These are phyloP conservation scores for Drosophila asahinai DNA, from an alignment of 1,140 invertebrate species.

Conservation along the genomic window DNA sequence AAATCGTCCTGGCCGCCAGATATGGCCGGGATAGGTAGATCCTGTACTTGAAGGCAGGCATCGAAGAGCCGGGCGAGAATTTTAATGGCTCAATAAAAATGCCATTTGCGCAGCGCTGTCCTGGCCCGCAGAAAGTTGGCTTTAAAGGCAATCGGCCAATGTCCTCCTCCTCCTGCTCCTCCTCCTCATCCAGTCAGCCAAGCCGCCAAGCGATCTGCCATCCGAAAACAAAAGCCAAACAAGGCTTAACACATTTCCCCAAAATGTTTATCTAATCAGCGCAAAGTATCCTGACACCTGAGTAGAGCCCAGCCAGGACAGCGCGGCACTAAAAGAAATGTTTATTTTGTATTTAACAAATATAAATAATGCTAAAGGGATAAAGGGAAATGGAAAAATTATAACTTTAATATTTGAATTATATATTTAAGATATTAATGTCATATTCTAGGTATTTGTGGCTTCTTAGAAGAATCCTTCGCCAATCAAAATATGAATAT, in stretches of 20 bases:
- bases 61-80: conserved; percentile 61
- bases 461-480: background rate
- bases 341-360: background rate
- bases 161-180: background rate
- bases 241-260: conserved; percentile 82
- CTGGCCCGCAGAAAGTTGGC: conserved; percentile 66
- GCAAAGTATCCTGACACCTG: conserved; percentile 82
- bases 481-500: background rate
- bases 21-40: conserved; percentile 49
- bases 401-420: background rate
- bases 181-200: conserved; percentile 1
- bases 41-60: conserved; percentile 53
- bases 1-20: conserved; percentile 48
- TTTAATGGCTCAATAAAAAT: conserved; percentile 84
- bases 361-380: background rate
- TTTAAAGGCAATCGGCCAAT: conserved; percentile 59
- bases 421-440: background rate
- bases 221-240: conserved; percentile 78
- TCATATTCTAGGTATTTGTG: background rate
- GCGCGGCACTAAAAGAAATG: conserved; percentile 15
- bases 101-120: conserved; percentile 70
- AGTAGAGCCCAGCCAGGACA: conserved; percentile 56
- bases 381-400: background rate
- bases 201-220: conserved; percentile 9
- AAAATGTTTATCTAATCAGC: conserved; percentile 83